Base-by-base conservation (phyloP, 2,888 invertebrate genomes). In the Eupithecia exiguata region DNA sequence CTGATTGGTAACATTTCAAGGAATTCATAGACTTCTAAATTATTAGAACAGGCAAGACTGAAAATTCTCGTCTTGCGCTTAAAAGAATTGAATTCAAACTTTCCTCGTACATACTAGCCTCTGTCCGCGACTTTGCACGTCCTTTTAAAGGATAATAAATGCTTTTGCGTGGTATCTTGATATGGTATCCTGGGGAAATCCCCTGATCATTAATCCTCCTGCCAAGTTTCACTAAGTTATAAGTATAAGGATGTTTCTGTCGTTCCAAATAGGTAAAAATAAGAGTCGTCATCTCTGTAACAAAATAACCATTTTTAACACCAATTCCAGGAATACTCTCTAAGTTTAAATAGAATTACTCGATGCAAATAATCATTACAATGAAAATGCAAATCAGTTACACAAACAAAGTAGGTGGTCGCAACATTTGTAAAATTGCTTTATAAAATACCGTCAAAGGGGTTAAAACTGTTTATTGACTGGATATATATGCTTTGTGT, bases 1-100 rank as follows among this genome's bases (percentile, higher is more conserved):
- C 92, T 91, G 90, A 92, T 91, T 89, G 91, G 91, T 84, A 81
- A 81, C 78, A 80, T 84, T 84, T 78, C 77, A 78, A 76, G 80
- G 77, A 72, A 79, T 81, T 76, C 74, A 81, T 81, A 82, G 84
- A 25, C 58, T 83, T 88, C 77, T 63, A 80, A 89, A 84, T 77
- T 75, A 65, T 66, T 84, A 86, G 88, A 88, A 7, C 18, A 18
- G 30, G 35, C 6, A 35, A 61, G 61, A 35, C 4, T 16, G 61
- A 61, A 14, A 9, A 16, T 61, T 61, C 6, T 61, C 4, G 4
- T 21, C 10, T 12, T 53, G n/a, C 10, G 3, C 10, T 53, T 53
- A 3, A 53, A 21, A 4, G 16, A 10, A 53, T 49, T 49, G 7
- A 49, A 49, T 49, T n/a, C n/a, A 49, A n/a, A n/a, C n/a, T n/a